Evolutionary conservation across 2,888 invertebrate species (phyloP), one percentile per base, ranked within the genome.

Genomic region (Ennomos fuscantarius): DNA sequence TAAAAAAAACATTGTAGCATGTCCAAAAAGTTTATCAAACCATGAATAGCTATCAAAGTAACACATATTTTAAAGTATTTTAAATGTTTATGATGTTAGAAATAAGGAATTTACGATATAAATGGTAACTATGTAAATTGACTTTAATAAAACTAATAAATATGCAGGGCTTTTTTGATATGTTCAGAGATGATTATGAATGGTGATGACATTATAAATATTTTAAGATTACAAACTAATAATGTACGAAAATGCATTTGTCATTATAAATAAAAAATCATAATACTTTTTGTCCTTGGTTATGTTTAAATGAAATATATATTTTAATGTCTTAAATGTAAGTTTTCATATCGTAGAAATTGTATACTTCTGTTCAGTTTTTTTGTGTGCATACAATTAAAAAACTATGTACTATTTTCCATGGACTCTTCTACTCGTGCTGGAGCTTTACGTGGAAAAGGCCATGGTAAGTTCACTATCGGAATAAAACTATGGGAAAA

Each of bases 361-460:
- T 65, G 47, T 60, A 24, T 6, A 62, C 12, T 58, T 60, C 39
- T 52, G 48, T 53, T 67, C 60, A 62, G 42, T 65, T 63, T 63
- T n/a, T 11, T 46, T 45, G 60, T 63, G 57, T 68, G 60, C 65
- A 62, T 63, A 61, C 59, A 59, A 63, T 63, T 68, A 68, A 68
- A 65, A 52, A 63, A 40, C 50, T 79, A 79, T 82, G 75, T 73
- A 81, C 83, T 89, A 73, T 91, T 89, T 90, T 90, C 88, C 88
- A 91, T 92, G 91, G 89, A 88, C 84, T 87, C 83, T 87, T 87
- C 86, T 85, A 85, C 81, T 78, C 79, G 83, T 81, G 86, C 79
- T 77, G 87, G 88, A 88, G 86, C 80, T 75, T 81, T 74, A 78
- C 81, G 81, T 89, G 88, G 89, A 88, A 87, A 86, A 85, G 86